Evolutionary conservation across 1,140 invertebrate genomes (phyloP).

Genomic region (Diabrotica undecimpunctata): DNA sequence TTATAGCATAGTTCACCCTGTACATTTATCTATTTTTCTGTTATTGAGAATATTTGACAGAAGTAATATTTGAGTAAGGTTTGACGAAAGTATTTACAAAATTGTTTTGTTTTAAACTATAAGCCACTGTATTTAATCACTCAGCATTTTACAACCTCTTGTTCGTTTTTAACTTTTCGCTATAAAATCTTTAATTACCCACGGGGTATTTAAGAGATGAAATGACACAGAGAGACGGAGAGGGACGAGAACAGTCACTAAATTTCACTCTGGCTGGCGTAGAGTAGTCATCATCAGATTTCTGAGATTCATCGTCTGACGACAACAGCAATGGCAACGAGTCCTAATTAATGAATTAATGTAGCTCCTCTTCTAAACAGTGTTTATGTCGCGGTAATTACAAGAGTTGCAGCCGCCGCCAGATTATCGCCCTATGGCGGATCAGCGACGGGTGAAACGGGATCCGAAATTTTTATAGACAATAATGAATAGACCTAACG

Average conservation of each 20-base stretch:
- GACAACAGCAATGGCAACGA: neutral
- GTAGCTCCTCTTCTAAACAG: slow-evolving; percentile 48
- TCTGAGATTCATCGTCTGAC: slow-evolving; percentile 1
- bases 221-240: neutral
- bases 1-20: no score
- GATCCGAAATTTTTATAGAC: no score
- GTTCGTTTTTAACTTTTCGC: neutral
- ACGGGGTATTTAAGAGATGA: neutral
- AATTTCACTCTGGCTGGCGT: neutral
- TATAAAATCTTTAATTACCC: slow-evolving; percentile 1
- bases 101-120: no score
- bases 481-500: no score
- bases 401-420: slow-evolving; percentile 41
- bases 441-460: neutral
- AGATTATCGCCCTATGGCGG: slow-evolving; percentile 35
- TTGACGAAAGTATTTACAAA: no score
- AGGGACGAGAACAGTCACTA: neutral
- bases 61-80: no score
- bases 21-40: no score
- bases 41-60: no score
- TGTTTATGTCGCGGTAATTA: slow-evolving; percentile 50
- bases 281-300: neutral
- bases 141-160: neutral
- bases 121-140: no score
- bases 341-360: slow-evolving; percentile 49